Evolutionary conservation across 1,140 invertebrate genomes (phyloP).

Genomic region (Drosophila rhopaloa): DNA sequence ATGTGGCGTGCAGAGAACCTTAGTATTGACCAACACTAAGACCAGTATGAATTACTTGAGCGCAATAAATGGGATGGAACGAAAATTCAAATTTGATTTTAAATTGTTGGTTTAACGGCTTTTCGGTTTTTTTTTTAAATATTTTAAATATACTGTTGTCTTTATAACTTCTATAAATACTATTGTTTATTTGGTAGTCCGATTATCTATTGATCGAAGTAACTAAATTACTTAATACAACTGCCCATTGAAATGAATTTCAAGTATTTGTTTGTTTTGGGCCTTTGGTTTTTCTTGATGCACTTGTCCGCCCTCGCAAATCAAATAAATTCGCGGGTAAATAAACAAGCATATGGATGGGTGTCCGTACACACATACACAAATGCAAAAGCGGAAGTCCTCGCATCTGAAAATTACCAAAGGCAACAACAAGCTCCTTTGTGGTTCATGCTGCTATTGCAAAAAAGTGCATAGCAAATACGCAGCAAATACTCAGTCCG

Average conservation of each 20-base stretch:
- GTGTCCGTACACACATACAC: neutral
- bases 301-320: conserved; percentile 47
- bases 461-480: conserved; percentile 55
- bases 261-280: conserved; percentile 13
- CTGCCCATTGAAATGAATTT: conserved; percentile 1
- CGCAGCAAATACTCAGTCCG: conserved; percentile 51
- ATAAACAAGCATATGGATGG: conserved; percentile 4
- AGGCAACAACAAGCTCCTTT: conserved; percentile 41
- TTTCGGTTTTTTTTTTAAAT: too few relatives aligned
- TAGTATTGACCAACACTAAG: neutral
- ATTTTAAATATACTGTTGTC: neutral
- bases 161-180: neutral
- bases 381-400: neutral
- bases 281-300: conserved; percentile 23
- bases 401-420: conserved; percentile 50
- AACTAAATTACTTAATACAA: too few relatives aligned
- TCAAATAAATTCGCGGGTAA: conserved; percentile 29
- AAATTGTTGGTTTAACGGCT: neutral
- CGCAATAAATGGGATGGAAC: neutral
- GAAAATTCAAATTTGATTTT: conserved; percentile 3
- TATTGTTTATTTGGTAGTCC: too few relatives aligned
- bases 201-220: too few relatives aligned
- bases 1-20: neutral
- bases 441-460: conserved; percentile 46
- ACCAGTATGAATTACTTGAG: neutral